Base-by-base conservation (phyloP, 2,888 invertebrate species). In the Spialia ferax region DNA sequence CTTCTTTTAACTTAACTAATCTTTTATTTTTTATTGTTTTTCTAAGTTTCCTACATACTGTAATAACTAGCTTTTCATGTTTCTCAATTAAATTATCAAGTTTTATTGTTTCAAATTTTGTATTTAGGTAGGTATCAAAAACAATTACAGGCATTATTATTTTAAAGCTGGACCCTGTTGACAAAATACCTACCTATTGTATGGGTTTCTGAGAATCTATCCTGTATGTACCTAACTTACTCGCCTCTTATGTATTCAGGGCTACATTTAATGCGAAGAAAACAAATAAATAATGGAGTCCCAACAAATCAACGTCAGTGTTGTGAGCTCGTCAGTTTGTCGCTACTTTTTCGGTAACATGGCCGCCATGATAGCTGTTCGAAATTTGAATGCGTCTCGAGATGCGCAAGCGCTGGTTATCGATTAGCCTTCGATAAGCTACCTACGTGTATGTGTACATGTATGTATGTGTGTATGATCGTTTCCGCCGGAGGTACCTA, bases 351-450 rank as follows among this genome's bases (percentile, higher is more conserved):
- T 87, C 81, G 83, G 84, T 80, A 79, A 78, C 15, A 42, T 78
- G 81, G 86, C 84, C 83, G 89, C 88, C 87, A 89, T 89, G 89
- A 89, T 87, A 83, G 87, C 87, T 75, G 84, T 84, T 88, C 87
- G 81, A 90, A 91, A 91, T 93, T 93, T 93, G 89, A 93, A 93
- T 92, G 89, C 89, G 87, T 77, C 74, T 74, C 83, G 85, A 89
- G 91, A 91, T 91, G 91, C 89, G 89, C 89, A 83, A 83, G 83
- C 89, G 89, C 82, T 70, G 69, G 72, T 57, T 73, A 75, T 77
- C 85, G 91, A 91, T 91, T 88, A 89, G 83, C 84, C 85, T 78
- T 79, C 86, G 90, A 92, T 92, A 92, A 90, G 84, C 81, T 72
- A 62, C 80, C 73, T 78, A 77, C 82, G 79, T 79, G 83, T 84